Base-by-base conservation (phyloP, 2,888 invertebrate genomes). In the Polyommatus icarus region DNA sequence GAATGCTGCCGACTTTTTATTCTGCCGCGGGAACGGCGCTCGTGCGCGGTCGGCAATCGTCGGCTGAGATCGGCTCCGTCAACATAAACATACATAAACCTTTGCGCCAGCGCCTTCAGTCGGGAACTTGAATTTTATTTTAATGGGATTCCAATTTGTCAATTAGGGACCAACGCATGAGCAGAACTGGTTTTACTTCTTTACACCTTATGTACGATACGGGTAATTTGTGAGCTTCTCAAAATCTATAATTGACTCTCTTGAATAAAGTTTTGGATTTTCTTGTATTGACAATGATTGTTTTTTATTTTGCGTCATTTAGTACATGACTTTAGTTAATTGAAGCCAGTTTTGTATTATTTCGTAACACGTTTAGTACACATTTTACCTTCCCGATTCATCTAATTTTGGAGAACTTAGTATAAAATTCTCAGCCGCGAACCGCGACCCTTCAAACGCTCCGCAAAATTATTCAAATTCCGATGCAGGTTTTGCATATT, bases 111-210 rank as follows among this genome's bases (percentile, higher is more conserved):
- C 83, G 83, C 85, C 85, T 87, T 89, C 89, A 88, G 89, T 91
- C 90, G 90, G 87, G 88, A 93, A 91, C 91, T 90, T 92, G 92
- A 92, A 91, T 93, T 94, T 94, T 93, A 94, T 93, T 94, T 94
- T 95, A 95, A 95, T 95, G 95, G 95, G 95, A 95, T 95, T 95
- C 95, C 95, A 95, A 95, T 95, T 95, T 95, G 95, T 95, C 95
- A 95, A 95, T 95, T 95, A 95, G 94, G 93, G 94, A 93, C 94
- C 92, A 91, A 90, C 90, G 91, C 88, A 89, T 91, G 89, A 87
- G 87, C 86, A 81, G 88, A 92, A 93, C 93, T 86, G 91, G 92
- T 93, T 93, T 91, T 89, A 90, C 91, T 91, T 86, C 91, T 92
- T 91, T 90, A 90, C 90, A 89, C 89, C 89, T 90, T 87, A 87